A percentile compares a stretch with the other conserved stretches of the same genome.
These are phyloP conservation scores for Hiodon alosoides DNA, from an alignment of 2,113 vertebrate genomes.

Conservation along the genomic window DNA sequence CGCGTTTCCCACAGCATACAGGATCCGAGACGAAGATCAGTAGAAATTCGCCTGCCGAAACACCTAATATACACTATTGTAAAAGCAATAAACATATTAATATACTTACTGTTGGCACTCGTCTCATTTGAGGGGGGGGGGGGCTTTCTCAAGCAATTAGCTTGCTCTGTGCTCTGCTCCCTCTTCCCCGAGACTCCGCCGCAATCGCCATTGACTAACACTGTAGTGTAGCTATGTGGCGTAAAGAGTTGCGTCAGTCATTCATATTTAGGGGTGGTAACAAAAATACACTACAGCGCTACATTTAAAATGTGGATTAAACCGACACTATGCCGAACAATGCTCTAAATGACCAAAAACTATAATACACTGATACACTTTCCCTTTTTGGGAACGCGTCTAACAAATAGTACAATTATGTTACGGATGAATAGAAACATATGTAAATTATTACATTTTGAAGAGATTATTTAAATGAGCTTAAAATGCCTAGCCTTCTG, in stretches of 20 bases:
- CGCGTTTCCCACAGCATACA: background rate
- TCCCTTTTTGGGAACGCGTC: too few relatives aligned
- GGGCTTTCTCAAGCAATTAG: constrained; percentile 30
- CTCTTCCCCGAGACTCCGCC: constrained; percentile 37
- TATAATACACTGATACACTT: too few relatives aligned
- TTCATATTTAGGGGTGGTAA: constrained; percentile 33
- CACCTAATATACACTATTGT: background rate
- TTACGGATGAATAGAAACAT: too few relatives aligned
- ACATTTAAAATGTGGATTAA: constrained; percentile 32
- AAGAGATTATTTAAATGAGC: too few relatives aligned
- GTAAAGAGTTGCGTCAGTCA: constrained; percentile 45
- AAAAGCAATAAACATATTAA: background rate
- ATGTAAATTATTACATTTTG: too few relatives aligned
- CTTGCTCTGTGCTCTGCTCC: constrained; percentile 35
- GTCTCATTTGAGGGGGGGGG: constrained; percentile 46
- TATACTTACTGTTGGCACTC: constrained; percentile 54
- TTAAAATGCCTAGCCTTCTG: too few relatives aligned
- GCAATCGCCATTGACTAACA: constrained; percentile 56
- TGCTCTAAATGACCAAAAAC: too few relatives aligned
- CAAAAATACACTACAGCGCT: constrained; percentile 21
- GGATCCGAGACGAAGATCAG: constrained; percentile 7
- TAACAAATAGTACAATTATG: too few relatives aligned
- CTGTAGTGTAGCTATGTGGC: constrained; percentile 5
- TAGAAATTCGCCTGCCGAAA: background rate
- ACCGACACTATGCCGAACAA: too few relatives aligned